Percentiles rank a stretch among this genome's conserved stretches.
Evolutionary conservation across 2,113 vertebrate species (phyloP).

Genomic region (Centropus bengalensis): DNA sequence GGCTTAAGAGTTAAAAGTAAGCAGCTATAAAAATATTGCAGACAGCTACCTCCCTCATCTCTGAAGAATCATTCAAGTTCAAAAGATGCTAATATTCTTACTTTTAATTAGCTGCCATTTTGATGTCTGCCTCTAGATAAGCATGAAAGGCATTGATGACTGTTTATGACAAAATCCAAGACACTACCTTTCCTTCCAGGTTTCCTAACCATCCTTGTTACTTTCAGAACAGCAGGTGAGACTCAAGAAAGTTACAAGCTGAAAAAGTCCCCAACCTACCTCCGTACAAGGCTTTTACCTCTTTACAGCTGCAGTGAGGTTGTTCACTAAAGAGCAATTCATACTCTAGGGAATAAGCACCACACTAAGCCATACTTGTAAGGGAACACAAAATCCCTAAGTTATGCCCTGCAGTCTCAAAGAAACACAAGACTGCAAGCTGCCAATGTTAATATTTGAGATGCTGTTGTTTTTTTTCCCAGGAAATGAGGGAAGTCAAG

Average conservation of each 20-base stretch:
- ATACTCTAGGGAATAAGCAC: slow-evolving; percentile 15
- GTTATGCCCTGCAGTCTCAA: not conserved
- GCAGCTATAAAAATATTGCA: slow-evolving; percentile 47
- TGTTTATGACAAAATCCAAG: slow-evolving; percentile 35
- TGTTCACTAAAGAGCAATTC: slow-evolving; percentile 17
- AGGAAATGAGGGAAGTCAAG: slow-evolving; percentile 38
- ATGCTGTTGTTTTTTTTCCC: not conserved
- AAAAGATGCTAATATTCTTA: slow-evolving; percentile 59
- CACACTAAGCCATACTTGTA: not conserved
- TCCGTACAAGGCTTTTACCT: not conserved
- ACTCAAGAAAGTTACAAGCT: not conserved
- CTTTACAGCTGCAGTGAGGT: not conserved
- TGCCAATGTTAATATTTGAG: slow-evolving; percentile 41
- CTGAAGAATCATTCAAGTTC: slow-evolving; percentile 48
- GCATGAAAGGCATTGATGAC: slow-evolving; percentile 54
- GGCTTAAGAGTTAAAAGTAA: slow-evolving; percentile 57
- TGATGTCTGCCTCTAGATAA: slow-evolving; percentile 50
- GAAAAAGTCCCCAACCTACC: not conserved
- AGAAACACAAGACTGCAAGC: slow-evolving; percentile 18
- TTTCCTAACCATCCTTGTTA: slow-evolving; percentile 11
- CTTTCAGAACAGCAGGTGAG: not conserved
- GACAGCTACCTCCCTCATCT: slow-evolving; percentile 36
- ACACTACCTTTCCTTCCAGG: slow-evolving; percentile 20
- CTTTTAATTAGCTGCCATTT: slow-evolving; percentile 76
- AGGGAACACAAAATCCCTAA: slow-evolving; percentile 35